Conservation (phyloP, 1,140 invertebrate genomes). For the Venustaconcha ellipsiformis region DNA sequence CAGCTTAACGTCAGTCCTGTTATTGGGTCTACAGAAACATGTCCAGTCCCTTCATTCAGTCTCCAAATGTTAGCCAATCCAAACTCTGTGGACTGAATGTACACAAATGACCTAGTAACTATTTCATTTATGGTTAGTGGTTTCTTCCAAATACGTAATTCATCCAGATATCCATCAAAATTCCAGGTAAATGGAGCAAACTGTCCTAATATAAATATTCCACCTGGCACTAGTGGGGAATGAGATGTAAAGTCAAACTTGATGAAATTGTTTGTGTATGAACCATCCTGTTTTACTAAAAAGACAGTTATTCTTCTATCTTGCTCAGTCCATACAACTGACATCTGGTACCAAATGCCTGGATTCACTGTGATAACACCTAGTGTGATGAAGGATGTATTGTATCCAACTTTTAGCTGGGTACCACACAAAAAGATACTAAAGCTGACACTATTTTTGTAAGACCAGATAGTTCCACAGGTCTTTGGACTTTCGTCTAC, state of each 20-base stretch:
- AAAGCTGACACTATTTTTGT: constrained; percentile 10
- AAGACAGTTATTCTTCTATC: constrained; percentile 16
- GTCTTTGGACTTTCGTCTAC: constrained; percentile 9
- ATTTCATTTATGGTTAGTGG: constrained; percentile 25
- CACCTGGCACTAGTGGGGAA: constrained; percentile 30
- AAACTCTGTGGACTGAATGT: constrained; percentile 5
- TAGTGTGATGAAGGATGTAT: no score
- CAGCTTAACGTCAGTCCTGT: constrained; percentile 8
- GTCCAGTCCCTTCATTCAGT: constrained; percentile 34
- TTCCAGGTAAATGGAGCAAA: no score
- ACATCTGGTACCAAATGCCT: constrained; percentile 38
- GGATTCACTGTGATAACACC: constrained; percentile 5
- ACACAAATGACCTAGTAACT: constrained; percentile 27
- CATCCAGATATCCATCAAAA: constrained; percentile 36
- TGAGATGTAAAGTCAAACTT: no score
- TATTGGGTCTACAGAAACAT: constrained; percentile 18
- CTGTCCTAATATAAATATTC: constrained; percentile 31
- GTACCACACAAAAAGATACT: no score
- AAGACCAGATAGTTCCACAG: constrained; percentile 33
- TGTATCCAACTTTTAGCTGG: no score
- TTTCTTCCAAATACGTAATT: constrained; percentile 38
- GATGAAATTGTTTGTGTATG: no score
- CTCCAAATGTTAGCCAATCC: constrained; percentile 32
- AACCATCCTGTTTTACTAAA: constrained; percentile 10
- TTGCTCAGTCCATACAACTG: constrained; percentile 26